Base-by-base conservation (phyloP, 2,888 invertebrate genomes). In the Plebejus anna region DNA sequence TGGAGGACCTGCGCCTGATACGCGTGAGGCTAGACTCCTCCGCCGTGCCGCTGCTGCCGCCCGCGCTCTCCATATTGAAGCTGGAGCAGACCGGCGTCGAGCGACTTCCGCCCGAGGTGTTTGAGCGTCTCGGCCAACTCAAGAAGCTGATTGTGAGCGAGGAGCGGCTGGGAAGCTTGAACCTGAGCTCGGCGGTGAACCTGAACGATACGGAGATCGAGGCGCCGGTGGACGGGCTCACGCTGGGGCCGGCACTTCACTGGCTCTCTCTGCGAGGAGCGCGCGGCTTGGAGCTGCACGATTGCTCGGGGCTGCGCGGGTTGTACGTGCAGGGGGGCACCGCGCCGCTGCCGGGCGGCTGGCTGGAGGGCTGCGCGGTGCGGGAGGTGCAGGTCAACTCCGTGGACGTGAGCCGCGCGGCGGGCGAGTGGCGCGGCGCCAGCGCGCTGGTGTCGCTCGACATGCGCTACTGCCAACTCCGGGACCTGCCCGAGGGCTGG, bases 351-450 rank as follows among this genome's bases (percentile, higher is more conserved):
- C 73, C 73, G 73, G 55, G 13, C 32, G 11, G 51, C 32, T 73
- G 73, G 73, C 73, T 73, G 51, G 32, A n/a, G 13, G 28, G 7
- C 55, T 73, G 73, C 51, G 7, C 73, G 3, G 73, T 73, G 55
- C 51, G 6, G 4, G 16, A 28, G 28, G 73, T 73, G 5, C 47
- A 32, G 32, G 73, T 73, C 51, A 32, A 13, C 22, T 51, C 55
- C 16, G 13, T 22, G 32, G 11, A 28, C 55, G 28, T 32, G 16
- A 28, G 16, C 28, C 28, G 28, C 55, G 73, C 51, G 16, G 47
- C 28, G 32, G 73, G 32, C 51, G 73, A 73, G 73, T 73, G 73
- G 73, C 51, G 55, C 16, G 73, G 73, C 6, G 73, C 73, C 16
- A 7, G 55, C 16, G 22, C 51, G 51, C 55, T 73, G 32, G 32